Conservation (phyloP, 2,888 invertebrate genomes). For the Harmothoe impar region DNA sequence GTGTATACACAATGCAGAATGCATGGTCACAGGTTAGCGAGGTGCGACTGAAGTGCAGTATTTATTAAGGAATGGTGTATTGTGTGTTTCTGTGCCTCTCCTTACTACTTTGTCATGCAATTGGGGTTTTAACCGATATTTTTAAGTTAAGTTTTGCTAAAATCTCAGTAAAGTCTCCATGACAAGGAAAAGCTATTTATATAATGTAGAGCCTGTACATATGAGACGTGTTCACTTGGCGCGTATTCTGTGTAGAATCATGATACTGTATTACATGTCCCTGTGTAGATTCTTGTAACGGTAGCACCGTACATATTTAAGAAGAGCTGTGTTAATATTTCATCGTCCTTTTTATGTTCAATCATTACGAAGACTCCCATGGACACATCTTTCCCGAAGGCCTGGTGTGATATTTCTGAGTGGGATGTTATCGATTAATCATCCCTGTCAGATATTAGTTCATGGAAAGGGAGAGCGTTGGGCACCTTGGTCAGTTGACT, state of each 20-base stretch:
- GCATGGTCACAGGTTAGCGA: too few relatives aligned
- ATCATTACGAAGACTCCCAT: background rate
- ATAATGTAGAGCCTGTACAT: background rate
- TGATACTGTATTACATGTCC: slow-evolving; percentile 9
- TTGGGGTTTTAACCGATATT: too few relatives aligned
- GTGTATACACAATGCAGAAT: background rate
- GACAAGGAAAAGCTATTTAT: background rate
- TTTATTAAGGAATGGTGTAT: too few relatives aligned
- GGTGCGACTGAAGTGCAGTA: too few relatives aligned
- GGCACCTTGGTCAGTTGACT: background rate
- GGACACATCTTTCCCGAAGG: background rate
- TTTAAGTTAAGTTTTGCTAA: too few relatives aligned
- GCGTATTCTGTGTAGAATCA: slow-evolving; percentile 22
- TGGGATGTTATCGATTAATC: background rate
- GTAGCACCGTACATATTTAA: background rate
- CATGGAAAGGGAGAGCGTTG: background rate
- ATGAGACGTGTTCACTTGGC: slow-evolving; percentile 19
- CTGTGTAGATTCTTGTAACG: background rate
- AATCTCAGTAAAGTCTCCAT: background rate
- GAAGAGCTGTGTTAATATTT: slow-evolving; percentile 12
- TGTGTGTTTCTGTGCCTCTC: too few relatives aligned
- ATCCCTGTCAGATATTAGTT: background rate
- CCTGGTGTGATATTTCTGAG: slow-evolving; percentile 6
- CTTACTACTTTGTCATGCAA: too few relatives aligned
- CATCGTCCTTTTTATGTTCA: background rate